Evolutionary conservation across 2,888 invertebrate genomes (phyloP).

Genomic region (Fragum fragum): DNA sequence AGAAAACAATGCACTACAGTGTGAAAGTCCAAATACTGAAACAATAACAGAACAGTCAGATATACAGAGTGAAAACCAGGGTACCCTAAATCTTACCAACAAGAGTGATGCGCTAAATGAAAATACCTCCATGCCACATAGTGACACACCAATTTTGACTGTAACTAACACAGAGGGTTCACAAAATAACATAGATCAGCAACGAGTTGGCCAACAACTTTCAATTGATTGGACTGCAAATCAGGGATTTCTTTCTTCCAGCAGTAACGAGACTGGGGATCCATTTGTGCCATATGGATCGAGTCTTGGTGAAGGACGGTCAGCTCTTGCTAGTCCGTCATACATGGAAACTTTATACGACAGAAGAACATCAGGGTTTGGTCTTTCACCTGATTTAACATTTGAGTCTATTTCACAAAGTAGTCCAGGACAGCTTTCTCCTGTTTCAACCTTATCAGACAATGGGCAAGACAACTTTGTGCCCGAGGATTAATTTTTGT

Average conservation of each 20-base stretch:
- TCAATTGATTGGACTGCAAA: slow-evolving; percentile 22
- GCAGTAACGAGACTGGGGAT: background rate
- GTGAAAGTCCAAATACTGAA: background rate
- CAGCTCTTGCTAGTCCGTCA: background rate
- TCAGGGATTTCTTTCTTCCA: background rate
- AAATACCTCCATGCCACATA: background rate
- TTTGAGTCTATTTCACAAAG: slow-evolving; percentile 15
- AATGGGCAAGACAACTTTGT: slow-evolving; percentile 20
- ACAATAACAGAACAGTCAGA: background rate
- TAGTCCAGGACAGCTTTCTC: slow-evolving; percentile 9
- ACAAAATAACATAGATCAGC: background rate
- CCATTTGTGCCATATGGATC: background rate
- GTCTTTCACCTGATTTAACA: slow-evolving; percentile 6
- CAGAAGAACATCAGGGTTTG: background rate
- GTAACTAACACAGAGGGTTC: background rate
- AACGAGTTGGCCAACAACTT: background rate
- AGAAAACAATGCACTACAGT: background rate
- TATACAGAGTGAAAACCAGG: too few species aligned
- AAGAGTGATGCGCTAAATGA: background rate
- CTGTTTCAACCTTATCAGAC: background rate
- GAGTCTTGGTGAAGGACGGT: background rate
- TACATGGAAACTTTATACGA: slow-evolving; percentile 31
- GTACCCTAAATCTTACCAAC: too few species aligned
- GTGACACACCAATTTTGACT: background rate
- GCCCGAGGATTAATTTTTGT: slow-evolving; percentile 22